phyloP scores from a whole-genome alignment of 1,140 invertebrate genomes.

The Eumaeus atala region DNA sequence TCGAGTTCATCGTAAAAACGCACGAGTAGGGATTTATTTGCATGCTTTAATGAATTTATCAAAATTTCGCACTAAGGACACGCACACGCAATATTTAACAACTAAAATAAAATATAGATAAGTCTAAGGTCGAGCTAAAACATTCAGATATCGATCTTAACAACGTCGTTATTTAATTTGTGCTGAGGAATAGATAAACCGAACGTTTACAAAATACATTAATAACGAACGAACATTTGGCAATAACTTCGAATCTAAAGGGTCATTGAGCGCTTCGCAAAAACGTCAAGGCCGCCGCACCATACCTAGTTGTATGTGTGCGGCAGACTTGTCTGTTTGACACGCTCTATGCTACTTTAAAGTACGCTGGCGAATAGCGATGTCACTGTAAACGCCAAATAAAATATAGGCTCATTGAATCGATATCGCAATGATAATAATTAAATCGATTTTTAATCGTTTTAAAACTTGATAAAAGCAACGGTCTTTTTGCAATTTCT shows the following conservation, averaged over 20 bases:
- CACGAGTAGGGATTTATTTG: constrained; percentile 24
- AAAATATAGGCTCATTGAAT: background rate
- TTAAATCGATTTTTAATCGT: too few species aligned
- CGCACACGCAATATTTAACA: background rate
- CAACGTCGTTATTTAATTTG: background rate
- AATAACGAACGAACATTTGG: constrained; percentile 27
- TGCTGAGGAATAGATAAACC: too few species aligned
- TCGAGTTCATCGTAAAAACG: constrained; percentile 33
- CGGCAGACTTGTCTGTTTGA: constrained; percentile 31
- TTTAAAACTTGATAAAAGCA: too few species aligned
- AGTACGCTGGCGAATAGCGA: constrained; percentile 3
- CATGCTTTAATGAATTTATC: constrained; percentile 7
- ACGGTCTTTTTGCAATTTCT: background rate
- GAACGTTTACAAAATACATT: constrained; percentile 14
- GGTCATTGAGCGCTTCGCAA: constrained; percentile 36
- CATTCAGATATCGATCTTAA: background rate
- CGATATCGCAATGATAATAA: background rate
- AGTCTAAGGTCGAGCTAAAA: background rate
- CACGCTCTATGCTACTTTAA: constrained; percentile 23
- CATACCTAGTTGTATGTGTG: constrained; percentile 30
- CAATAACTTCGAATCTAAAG: constrained; percentile 38
- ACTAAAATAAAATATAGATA: constrained; percentile 3
- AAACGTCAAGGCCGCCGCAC: constrained; percentile 33
- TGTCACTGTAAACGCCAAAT: background rate
- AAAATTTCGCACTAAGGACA: background rate